Conservation (phyloP, 2,113 vertebrate genomes). For the Bos javanicus region DNA sequence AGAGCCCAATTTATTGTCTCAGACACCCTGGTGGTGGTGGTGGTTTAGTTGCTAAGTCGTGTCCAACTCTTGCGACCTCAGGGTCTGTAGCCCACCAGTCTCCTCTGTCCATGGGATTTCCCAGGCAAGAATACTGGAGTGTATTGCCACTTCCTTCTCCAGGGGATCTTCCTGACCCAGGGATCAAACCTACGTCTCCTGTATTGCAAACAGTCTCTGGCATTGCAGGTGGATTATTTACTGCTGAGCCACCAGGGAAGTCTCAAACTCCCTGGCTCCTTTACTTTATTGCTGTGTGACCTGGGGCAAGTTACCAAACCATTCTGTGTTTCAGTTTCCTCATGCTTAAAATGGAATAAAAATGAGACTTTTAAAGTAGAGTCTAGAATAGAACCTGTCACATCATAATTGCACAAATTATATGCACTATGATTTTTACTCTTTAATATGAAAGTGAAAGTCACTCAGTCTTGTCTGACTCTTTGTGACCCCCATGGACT, state of each 20-base stretch:
- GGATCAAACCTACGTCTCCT: neutral
- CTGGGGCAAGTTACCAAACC: neutral
- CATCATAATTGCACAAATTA: neutral
- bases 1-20: neutral
- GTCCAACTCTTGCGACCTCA: neutral
- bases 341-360: neutral
- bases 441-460: neutral
- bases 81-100: neutral
- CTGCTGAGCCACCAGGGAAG: neutral
- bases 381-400: neutral
- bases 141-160: neutral
- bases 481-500: too few relatives aligned
- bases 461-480: too few relatives aligned
- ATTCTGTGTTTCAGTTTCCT: neutral
- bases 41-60: neutral
- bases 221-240: neutral
- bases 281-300: neutral
- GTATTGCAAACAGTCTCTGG: neutral
- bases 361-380: neutral
- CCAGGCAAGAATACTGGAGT: neutral
- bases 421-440: neutral
- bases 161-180: neutral
- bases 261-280: neutral
- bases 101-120: neutral
- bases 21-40: neutral